Percentiles rank a stretch among this genome's conserved stretches.
Conservation (phyloP, 2,888 invertebrate genomes). For the Coenonympha glycerion region DNA sequence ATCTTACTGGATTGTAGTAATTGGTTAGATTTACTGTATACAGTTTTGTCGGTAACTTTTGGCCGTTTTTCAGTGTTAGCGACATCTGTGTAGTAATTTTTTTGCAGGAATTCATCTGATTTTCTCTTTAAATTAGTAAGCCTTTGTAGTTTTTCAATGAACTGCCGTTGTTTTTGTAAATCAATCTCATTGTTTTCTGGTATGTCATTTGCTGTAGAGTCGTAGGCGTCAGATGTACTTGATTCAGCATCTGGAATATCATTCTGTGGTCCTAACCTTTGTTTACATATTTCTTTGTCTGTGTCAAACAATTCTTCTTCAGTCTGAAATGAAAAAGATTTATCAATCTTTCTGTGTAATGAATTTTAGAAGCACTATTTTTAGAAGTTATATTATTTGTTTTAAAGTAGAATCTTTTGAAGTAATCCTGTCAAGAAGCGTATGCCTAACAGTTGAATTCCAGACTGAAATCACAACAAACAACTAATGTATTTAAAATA, state of each 20-base stretch:
- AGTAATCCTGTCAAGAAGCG: too few relatives aligned
- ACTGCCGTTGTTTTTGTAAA: constrained; percentile 58
- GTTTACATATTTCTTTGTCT: constrained; percentile 55
- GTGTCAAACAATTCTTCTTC: constrained; percentile 59
- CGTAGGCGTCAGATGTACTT: constrained; percentile 50
- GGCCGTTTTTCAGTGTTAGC: constrained; percentile 58
- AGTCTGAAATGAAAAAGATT: constrained; percentile 42
- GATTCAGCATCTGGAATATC: constrained; percentile 52
- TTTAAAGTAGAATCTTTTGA: too few relatives aligned
- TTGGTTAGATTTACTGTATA: constrained; percentile 46
- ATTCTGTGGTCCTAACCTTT: constrained; percentile 44
- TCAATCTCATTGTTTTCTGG: constrained; percentile 51
- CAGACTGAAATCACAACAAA: too few relatives aligned
- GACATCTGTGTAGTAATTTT: constrained; percentile 59
- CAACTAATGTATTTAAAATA: too few relatives aligned
- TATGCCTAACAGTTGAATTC: too few relatives aligned
- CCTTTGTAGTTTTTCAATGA: constrained; percentile 65
- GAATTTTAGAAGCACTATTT: too few relatives aligned
- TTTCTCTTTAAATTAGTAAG: constrained; percentile 66
- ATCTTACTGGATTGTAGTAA: constrained; percentile 45
- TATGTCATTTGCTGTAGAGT: constrained; percentile 43
- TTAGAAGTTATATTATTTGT: too few relatives aligned
- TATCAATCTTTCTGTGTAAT: background rate
- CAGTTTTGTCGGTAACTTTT: constrained; percentile 58
- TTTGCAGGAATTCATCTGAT: constrained; percentile 66